Evolutionary conservation across 2,797 vertebrate genomes (phyloP), one percentile per base, ranked within the genome.

Genomic region (Pipistrellus pygmaeus): DNA sequence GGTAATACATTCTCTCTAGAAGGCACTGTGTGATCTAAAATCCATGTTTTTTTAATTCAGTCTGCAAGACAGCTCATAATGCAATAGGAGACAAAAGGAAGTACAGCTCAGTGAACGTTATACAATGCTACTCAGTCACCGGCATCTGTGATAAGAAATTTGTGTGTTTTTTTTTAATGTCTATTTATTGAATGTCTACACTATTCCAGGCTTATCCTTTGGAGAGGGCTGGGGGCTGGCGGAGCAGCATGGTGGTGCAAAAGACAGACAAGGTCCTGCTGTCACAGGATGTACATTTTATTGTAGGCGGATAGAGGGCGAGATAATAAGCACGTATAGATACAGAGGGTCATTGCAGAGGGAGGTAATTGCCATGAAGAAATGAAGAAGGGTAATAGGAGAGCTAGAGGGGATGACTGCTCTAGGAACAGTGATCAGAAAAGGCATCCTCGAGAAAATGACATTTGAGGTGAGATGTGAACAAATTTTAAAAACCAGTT

Each of bases 381-480:
- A 85, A 48, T 55, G 53, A 32, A 77, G 64, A 17, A 30, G 30
- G 12, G 6, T 69, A 35, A 46, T 60, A 69, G 21, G 48, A 21
- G 41, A 53, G 35, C 9, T 66, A n/a, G 30, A 48, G 11, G 38
- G 30, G 27, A 27, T 35, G 57, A 44, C 44, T 51, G 6, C 60
- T 41, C 35, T 32, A 38, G 64, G 62, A 90, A 17, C 4, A 60
- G 78, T 57, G 20, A 21, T 41, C 30, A 46, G 15, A 57, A 69
- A 51, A 51, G 35, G n/a, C 55, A 17, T 78, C 68, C 72, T 51
- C 20, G 25, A 82, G 25, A 90, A 90, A 38, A 35, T 23, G 55
- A n/a, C 14, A 35, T 51, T 71, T 92, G 72, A 80, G 48, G 46
- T 88, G 73, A 96, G 48, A 71, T 71, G 18, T 51, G 44, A 64